These are phyloP conservation scores for Poeciliopsis presidionis DNA, from an alignment of 2,797 vertebrate genomes.

Conservation along the genomic window DNA sequence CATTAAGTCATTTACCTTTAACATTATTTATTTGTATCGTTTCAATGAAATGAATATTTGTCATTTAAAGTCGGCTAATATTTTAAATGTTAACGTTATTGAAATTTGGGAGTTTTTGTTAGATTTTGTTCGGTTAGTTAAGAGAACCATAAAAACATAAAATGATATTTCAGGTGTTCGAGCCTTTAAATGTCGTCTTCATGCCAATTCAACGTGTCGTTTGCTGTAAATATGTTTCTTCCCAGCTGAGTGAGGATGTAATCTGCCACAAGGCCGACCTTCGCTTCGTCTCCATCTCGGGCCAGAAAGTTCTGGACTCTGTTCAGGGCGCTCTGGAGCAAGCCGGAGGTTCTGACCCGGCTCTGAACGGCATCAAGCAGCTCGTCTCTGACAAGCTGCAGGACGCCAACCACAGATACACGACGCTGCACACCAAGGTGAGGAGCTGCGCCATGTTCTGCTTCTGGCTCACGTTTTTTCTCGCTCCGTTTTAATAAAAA, in stretches of 20 bases:
- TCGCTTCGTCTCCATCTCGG: constrained; percentile 94
- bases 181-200: not conserved
- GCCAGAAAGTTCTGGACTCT: constrained; percentile 92
- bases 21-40: too few relatives aligned
- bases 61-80: too few relatives aligned
- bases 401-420: constrained; percentile 88
- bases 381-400: constrained; percentile 88
- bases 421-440: constrained; percentile 89
- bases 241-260: constrained; percentile 87
- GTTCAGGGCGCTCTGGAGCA: constrained; percentile 81
- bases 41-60: too few relatives aligned
- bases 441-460: not conserved
- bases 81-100: too few relatives aligned
- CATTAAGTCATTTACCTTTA: too few relatives aligned
- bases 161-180: too few relatives aligned
- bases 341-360: constrained; percentile 60
- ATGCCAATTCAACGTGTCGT: not conserved
- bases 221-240: constrained; percentile 5
- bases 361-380: constrained; percentile 75
- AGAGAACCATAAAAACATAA: too few relatives aligned
- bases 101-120: too few relatives aligned
- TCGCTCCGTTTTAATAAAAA: not conserved
- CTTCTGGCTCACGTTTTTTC: not conserved
- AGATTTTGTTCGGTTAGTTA: too few relatives aligned
- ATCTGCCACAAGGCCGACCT: constrained; percentile 98